Evolutionary conservation across 2,888 invertebrate genomes (phyloP), one percentile per base, ranked within the genome.

Genomic region (Cerceris rybyensis): DNA sequence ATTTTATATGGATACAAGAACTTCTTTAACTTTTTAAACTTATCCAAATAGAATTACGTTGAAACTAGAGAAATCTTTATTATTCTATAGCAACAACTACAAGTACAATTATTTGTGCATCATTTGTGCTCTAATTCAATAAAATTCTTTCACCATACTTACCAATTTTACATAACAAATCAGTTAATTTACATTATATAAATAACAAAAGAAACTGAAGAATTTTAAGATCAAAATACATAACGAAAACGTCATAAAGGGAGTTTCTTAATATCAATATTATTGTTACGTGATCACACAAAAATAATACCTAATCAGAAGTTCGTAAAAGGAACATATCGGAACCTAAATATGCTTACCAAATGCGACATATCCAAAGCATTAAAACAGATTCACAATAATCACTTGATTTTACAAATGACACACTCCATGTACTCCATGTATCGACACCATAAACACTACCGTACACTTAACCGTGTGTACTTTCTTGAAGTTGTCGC

Each of bases 291-390:
- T n/a, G 14, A 52, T 54, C 9, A 55, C 65, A 49, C 17, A 8
- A 55, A 52, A 39, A 11, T 11, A 41, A 41, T 55, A 13, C 9
- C 49, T 49, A 52, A 2, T n/a, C 5, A 2, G 52, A 17, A n/a
- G 52, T n/a, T 49, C n/a, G 28, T 41, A 5, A 43, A 46, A 39
- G 49, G 16, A 9, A 46, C 58, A 8, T 8, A 28, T 49, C n/a
- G 16, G 64, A 14, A 43, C 46, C 63, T 9, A 1, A 14, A 71
- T 67, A 84, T 28, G 28, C 84, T 81, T 69, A 89, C 89, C 88
- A 87, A 87, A 88, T 88, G 80, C 85, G 87, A 88, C 90, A 90
- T 90, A 89, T 88, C 89, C 88, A 87, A 82, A 76, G 74, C 76
- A 86, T 78, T 78, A 84, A 63, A 78, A 78, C 68, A 58, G 78